phyloP scores from a whole-genome alignment of 2,113 vertebrate genomes.

The Tor tambroides region DNA sequence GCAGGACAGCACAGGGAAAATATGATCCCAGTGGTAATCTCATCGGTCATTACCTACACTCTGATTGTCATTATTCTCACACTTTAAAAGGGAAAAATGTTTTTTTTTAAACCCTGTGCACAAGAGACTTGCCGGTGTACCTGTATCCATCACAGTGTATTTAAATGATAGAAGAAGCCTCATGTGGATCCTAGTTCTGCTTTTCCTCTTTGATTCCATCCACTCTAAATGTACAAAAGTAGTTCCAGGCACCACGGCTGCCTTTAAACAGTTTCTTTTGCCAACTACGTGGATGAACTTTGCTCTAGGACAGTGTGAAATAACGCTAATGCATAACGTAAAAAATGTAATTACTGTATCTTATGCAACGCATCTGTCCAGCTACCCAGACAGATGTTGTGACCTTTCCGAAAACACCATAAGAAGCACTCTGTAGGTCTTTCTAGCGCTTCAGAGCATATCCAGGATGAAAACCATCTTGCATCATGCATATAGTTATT shows the following conservation, averaged over 20 bases:
- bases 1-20: not conserved
- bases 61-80: slow-evolving; percentile 1
- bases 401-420: slow-evolving; percentile 27
- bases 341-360: slow-evolving; percentile 25
- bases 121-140: not conserved
- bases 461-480: slow-evolving; percentile 18
- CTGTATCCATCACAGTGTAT: not conserved
- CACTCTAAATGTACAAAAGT: not conserved
- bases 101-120: not conserved
- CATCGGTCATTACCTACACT: not conserved
- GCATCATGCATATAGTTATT: slow-evolving; percentile 9
- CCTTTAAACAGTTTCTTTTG: slow-evolving; percentile 37
- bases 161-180: not conserved
- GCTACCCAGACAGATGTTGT: slow-evolving; percentile 14
- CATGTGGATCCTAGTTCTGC: not conserved
- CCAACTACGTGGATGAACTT: slow-evolving; percentile 24
- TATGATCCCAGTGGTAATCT: slow-evolving; percentile 11
- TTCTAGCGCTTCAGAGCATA: slow-evolving; percentile 3
- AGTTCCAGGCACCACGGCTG: not conserved
- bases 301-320: slow-evolving; percentile 38
- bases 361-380: not conserved
- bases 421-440: not conserved
- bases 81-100: not conserved
- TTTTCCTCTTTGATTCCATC: not conserved
- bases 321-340: slow-evolving; percentile 48